Evolutionary conservation across 1,140 invertebrate species (phyloP), one percentile per base, ranked within the genome.

Genomic region (Dufourea novaeangliae): DNA sequence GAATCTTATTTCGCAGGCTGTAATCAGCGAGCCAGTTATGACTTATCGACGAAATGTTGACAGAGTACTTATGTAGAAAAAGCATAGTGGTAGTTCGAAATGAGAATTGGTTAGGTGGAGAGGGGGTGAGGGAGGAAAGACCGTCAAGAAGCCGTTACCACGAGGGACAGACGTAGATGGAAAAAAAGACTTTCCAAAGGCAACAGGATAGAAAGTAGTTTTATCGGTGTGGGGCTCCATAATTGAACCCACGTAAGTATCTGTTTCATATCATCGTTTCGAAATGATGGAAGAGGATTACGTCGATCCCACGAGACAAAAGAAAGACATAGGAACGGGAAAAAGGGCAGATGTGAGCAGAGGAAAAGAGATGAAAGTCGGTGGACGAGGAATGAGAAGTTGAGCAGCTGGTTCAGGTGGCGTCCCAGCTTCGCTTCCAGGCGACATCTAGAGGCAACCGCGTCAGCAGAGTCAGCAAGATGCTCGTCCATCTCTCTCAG

Each of bases 281-380:
- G 85, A 88, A 88, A 88, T 88, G 86, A 89, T 87, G 83, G 84
- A 85, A 88, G 87, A 86, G 87, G 87, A 89, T 89, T 88, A 89
- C 75, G 80, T 68, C 64, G 73, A 86, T 86, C 87, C 86, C 87
- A 32, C 57, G 87, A 80, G 87, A 88, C 62, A 63, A 17, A 75
- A 52, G 41, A 20, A 39, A 34, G 71, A 57, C 37, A 37, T 50
- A 54, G 72, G 78, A 34, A 50, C 41, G 56, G 75, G 56, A 29
- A 62, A 75, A 66, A 77, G 63, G 54, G 61, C 75, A 39, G 46
- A 37, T 34, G 32, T n/a, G 27, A 61, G 66, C 50, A 52, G 66
- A 72, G 52, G 39, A 44, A 62, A 46, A 61, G 70, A 71, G 61
- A 82, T 22, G 56, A 50, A 20, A 56, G 37, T 57, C 25, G n/a